Conservation (phyloP, 2,888 invertebrate species). For the Plagodis dolabraria region DNA sequence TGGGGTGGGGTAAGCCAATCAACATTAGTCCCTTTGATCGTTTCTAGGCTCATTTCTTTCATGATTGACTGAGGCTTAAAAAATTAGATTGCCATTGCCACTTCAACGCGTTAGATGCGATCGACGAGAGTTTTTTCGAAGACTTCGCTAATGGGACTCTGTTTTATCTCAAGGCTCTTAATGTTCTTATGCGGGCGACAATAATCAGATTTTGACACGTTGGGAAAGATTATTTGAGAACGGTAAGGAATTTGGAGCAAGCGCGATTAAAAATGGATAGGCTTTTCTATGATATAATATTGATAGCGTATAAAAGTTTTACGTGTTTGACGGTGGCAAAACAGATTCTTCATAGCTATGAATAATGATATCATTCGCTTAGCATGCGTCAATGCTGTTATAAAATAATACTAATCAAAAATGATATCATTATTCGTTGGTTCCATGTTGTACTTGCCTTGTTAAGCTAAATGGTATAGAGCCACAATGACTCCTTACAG, state of each 20-base stretch:
- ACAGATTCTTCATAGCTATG: too few species aligned
- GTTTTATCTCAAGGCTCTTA: conserved; percentile 81
- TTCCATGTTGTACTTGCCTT: too few species aligned
- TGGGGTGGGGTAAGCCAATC: conserved; percentile 68
- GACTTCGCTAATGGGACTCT: conserved; percentile 77
- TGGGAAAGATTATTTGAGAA: conserved; percentile 61
- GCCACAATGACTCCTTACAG: too few species aligned
- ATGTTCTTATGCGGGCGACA: conserved; percentile 81
- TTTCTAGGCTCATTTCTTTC: conserved; percentile 77
- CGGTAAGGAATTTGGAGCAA: conserved; percentile 31
- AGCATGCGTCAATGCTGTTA: too few species aligned
- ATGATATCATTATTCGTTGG: too few species aligned
- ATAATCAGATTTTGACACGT: conserved; percentile 82
- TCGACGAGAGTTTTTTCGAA: conserved; percentile 71
- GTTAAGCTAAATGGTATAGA: too few species aligned
- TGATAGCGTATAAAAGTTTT: too few species aligned
- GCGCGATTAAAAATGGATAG: conserved; percentile 1
- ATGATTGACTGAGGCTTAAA: conserved; percentile 77
- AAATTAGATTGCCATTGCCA: conserved; percentile 82
- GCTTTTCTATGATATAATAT: too few species aligned
- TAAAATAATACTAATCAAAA: too few species aligned
- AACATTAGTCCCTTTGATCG: conserved; percentile 76
- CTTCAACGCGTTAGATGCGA: conserved; percentile 74
- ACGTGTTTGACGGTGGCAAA: too few species aligned
- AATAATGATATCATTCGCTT: too few species aligned